Percentiles rank a stretch among this genome's conserved stretches.
Conservation (phyloP, 2,113 vertebrate genomes). For the Romanogobio albipinnatus region DNA sequence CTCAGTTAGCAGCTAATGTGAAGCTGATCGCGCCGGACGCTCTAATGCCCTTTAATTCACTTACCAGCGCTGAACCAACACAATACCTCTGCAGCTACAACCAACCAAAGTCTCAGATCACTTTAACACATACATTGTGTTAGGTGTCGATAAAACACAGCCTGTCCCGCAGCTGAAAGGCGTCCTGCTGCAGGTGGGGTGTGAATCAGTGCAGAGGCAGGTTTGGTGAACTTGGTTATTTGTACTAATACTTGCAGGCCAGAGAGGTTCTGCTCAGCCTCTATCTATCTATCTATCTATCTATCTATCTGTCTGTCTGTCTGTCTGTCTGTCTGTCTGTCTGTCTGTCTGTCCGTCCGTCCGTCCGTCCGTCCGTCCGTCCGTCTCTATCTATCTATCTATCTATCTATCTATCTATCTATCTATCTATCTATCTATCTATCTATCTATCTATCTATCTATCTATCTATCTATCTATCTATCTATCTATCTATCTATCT, state of each 20-base stretch:
- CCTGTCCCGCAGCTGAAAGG: neutral
- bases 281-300: neutral
- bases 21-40: slow-evolving; percentile 9
- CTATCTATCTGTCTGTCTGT: neutral
- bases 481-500: too few species aligned
- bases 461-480: neutral
- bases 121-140: slow-evolving; percentile 44
- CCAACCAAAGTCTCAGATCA: slow-evolving; percentile 31
- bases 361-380: too few species aligned
- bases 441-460: neutral
- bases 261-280: neutral
- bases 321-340: neutral
- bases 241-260: neutral
- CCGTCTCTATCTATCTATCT: neutral
- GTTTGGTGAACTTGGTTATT: neutral
- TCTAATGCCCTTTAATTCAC: slow-evolving; percentile 37
- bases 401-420: neutral
- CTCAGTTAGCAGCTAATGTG: slow-evolving; percentile 23
- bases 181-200: neutral
- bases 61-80: slow-evolving; percentile 20
- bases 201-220: neutral
- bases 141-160: slow-evolving; percentile 31
- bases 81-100: slow-evolving; percentile 33
- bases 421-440: neutral
- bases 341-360: neutral